Conservation (phyloP, 1,140 invertebrate species). For the Pomacea maculata region DNA sequence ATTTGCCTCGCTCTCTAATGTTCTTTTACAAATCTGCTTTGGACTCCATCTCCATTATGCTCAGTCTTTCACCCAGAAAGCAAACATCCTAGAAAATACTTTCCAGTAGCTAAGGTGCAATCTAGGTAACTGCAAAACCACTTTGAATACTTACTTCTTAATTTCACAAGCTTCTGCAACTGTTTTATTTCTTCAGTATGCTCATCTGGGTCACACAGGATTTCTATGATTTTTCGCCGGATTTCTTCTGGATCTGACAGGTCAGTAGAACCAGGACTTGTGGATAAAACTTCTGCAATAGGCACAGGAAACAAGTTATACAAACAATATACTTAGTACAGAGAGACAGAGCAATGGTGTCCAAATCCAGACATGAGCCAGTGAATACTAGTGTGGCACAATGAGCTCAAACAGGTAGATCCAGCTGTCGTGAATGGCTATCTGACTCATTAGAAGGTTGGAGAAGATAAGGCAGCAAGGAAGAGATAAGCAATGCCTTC, state of each 20-base stretch:
- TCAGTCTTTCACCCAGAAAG: no score
- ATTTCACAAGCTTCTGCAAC: constrained; percentile 38
- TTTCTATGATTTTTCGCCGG: constrained; percentile 54
- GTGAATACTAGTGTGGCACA: neutral
- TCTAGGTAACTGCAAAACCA: no score
- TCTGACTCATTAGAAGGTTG: no score
- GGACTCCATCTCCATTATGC: no score
- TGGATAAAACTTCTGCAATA: constrained; percentile 35
- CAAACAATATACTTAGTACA: neutral
- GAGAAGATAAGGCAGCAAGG: no score
- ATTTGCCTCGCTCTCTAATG: no score
- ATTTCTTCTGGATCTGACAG: constrained; percentile 59
- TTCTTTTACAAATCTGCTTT: no score
- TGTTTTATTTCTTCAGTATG: constrained; percentile 60
- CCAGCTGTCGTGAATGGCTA: neutral
- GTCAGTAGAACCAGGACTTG: constrained; percentile 55
- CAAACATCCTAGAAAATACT: no score
- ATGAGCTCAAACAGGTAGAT: neutral
- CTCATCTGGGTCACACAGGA: constrained; percentile 59
- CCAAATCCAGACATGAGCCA: neutral
- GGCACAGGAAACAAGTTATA: neutral
- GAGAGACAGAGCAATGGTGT: neutral
- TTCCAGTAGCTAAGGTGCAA: no score
- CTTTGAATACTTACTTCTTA: constrained; percentile 25
- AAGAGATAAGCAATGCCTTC: no score